These are phyloP conservation scores for Gymnoscelis rufifasciata DNA, from an alignment of 2,888 invertebrate species.

Conservation along the genomic window DNA sequence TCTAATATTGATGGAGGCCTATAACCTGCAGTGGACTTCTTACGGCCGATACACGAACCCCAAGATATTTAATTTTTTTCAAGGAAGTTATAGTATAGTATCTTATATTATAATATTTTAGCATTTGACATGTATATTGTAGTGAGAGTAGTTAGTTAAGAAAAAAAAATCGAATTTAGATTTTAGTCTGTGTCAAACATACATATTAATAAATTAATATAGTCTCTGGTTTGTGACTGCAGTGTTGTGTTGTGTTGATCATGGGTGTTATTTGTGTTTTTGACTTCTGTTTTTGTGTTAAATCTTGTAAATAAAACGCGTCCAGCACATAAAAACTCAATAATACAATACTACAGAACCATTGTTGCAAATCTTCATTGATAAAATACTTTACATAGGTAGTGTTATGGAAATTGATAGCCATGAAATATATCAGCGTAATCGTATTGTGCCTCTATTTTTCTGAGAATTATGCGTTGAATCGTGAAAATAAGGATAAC, in stretches of 20 bases:
- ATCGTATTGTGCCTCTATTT: constrained; percentile 59
- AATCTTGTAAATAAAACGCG: background rate
- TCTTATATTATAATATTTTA: too few species aligned
- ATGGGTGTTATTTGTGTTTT: constrained; percentile 4
- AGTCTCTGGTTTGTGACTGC: too few species aligned
- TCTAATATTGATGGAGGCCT: too few species aligned
- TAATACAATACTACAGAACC: background rate
- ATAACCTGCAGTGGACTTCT: too few species aligned
- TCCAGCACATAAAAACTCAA: background rate
- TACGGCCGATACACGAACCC: too few species aligned
- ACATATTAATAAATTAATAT: too few species aligned
- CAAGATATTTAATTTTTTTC: too few species aligned
- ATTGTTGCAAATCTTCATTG: constrained; percentile 4
- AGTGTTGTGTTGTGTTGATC: background rate
- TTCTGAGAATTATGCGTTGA: constrained; percentile 48
- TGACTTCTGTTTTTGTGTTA: constrained; percentile 9
- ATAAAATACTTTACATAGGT: background rate
- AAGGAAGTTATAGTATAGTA: too few species aligned
- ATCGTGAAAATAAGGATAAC: constrained; percentile 48
- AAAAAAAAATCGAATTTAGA: too few species aligned
- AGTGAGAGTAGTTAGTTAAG: too few species aligned
- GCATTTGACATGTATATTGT: too few species aligned
- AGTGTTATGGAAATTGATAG: constrained; percentile 66
- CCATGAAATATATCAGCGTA: constrained; percentile 67
- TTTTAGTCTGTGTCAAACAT: too few species aligned